Conservation (phyloP, 64 coral and sea anemone genomes). For the Actinia equina region DNA sequence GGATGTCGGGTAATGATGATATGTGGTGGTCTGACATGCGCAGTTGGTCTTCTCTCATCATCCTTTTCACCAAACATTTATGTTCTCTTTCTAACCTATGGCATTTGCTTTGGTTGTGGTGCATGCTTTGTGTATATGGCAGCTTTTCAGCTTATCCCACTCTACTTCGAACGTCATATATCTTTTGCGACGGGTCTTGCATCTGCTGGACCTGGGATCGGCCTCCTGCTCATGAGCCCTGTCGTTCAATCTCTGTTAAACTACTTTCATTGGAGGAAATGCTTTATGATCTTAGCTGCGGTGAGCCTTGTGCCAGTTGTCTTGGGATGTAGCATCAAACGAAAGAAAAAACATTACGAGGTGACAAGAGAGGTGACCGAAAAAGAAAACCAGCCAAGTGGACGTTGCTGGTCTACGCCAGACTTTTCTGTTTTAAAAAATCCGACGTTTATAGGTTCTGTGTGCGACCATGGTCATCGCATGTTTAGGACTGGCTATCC, state of each 20-base stretch:
- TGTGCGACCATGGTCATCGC: not conserved
- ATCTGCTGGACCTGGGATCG: not conserved
- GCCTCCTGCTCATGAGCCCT: not conserved
- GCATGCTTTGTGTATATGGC: not conserved
- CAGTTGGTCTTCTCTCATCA: not conserved
- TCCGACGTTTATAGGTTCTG: not conserved
- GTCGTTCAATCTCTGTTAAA: not conserved
- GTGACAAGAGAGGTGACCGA: not conserved
- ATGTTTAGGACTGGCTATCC: not conserved
- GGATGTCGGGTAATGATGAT: not conserved
- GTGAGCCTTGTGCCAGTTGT: not conserved
- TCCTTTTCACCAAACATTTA: not conserved
- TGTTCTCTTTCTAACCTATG: not conserved
- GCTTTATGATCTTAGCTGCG: not conserved
- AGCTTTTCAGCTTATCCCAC: not conserved
- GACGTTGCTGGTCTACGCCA: not conserved
- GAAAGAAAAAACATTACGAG: not conserved
- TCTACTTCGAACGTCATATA: not conserved
- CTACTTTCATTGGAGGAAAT: not conserved
- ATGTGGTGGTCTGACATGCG: not conserved
- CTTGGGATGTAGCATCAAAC: not conserved
- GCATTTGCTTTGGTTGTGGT: not conserved
- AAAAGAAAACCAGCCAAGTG: not conserved
- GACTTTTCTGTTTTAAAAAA: not conserved
- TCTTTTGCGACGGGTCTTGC: not conserved